Base-by-base conservation (phyloP, 2,113 vertebrate species). In the Chionis minor region DNA sequence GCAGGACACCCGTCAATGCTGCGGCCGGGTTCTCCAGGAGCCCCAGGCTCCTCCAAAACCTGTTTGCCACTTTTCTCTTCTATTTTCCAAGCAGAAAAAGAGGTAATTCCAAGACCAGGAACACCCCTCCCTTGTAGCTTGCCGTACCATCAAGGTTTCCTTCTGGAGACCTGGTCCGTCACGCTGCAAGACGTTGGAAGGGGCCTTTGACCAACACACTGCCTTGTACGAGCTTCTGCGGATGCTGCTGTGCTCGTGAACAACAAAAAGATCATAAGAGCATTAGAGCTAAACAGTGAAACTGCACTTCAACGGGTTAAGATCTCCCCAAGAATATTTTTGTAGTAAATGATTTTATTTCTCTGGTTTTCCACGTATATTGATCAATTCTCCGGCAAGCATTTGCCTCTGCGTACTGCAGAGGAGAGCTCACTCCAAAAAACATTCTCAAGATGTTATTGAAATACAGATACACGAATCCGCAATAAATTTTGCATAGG, bases 401-500 rank as follows among this genome's bases (percentile, higher is more conserved):
- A 62, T 21, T 54, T 80, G 83, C 56, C 74, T 54, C 52, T 3
- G 4, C 58, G 17, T 44, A 20, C 59, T 80, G 81, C 58, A 52
- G 47, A 78, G 81, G 51, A 65, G 8, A 56, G n/a, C 54, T 86
- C 69, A 38, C 67, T 44, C 74, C 67, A 45, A 10, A 12, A 54
- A 83, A 45, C 24, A 61, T 66, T 77, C 85, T 86, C 54, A 40
- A 54, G 54, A 65, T 35, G 9, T 49, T 33, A 38, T 2, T 40
- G 56, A 71, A 88, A 61, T 11, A 66, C 62, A 81, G 51, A 88
- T 16, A 59, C 72, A 61, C 35, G 77, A 70, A 67, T 51, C 52
- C 47, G 73, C 80, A 56, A 71, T 88, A 90, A 71, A 92, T 94
- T 93, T 79, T 87, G 88, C 91, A 73, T 65, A 72, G 71, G 80